Evolutionary conservation across 2,888 invertebrate species (phyloP), one percentile per base, ranked within the genome.

Genomic region (Ophonus ardosiacus): DNA sequence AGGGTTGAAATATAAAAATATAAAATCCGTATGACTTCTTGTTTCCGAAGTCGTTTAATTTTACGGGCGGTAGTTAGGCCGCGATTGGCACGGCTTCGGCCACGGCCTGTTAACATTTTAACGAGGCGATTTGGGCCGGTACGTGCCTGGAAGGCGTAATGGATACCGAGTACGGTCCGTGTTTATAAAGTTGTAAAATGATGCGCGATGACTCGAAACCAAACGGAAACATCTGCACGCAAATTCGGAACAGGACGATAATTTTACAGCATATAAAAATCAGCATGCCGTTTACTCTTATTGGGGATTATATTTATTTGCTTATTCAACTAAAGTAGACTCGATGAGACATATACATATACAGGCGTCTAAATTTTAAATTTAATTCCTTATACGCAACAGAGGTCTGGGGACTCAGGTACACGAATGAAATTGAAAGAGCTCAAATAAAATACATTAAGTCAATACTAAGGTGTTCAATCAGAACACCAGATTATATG

Each of bases 141-240:
- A 76, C 76, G 76, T 76, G 76, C 76, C 76, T 76, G 76, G 76
- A 76, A 24, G 31, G 68, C 68, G 24, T 31, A 76, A 76, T 76
- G 43, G 43, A 71, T 40, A 10, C 40, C 68, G 68, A 76, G 21
- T 38, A 7, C 31, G 24, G 68, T 43, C 15, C 76, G 68, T 68
- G 76, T 76, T 76, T 76, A 76, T 76, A 76, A 76, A 76, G 76
- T 76, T 76, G 56, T 76, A 76, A 76, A 76, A 43, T 56, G 76
- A 51, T 76, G 56, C 40, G 76, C 76, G 76, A 40, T 71, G 21
- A 7, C 63, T 15, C 59, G 13, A 6, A 13, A 51, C 43, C 43
- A 13, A 31, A 31, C 31, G 31, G 31, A 31, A 31, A 31, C 31
- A 31, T 31, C 31, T 31, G 31, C 43, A 51, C 43, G 43, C 43